Base-by-base conservation (phyloP, 2,888 invertebrate species). In the Lepidochitona cinerea region DNA sequence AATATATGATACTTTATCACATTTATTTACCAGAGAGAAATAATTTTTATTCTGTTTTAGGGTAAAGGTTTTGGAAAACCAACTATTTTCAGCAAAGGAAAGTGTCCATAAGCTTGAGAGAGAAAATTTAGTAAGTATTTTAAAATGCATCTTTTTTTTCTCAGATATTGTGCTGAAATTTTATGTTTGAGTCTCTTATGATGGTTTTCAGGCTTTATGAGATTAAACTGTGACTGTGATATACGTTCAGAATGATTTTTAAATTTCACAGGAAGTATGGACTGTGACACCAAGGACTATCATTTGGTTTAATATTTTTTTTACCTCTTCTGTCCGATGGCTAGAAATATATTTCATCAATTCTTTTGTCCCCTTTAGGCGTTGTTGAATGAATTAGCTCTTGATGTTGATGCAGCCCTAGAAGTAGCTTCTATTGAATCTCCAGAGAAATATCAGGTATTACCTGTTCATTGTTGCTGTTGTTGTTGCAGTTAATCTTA, bases 11-110 rank as follows among this genome's bases (percentile, higher is more conserved):
- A n/a, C n/a, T n/a, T n/a, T n/a, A n/a, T n/a, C n/a, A n/a, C n/a
- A n/a, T n/a, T n/a, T n/a, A n/a, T n/a, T n/a, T n/a, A n/a, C 9
- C 41, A 41, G 41, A 41, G 9, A 18, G 18, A 41, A 12, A 2
- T 66, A 33, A 36, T 2, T 4, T 37, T 52, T 37, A 53, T 41
- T 26, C 5, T 37, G 6, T 73, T 73, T 7, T 77, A 85, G 87
- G 70, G 85, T 87, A 0, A 84, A 85, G 75, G 81, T 84, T 33
- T 74, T 87, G 7, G 89, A 88, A 70, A 84, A 86, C 37, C 85
- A 88, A 72, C 67, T 89, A 37, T 79, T 83, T 41, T 72, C 71
- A 52, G 77, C 83, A 3, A 53, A 54, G n/a, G 71, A 71, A 18
- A 18, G 35, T 64, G 33, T 71, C n/a, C 35, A 29, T n/a, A 59